phyloP scores from a whole-genome alignment of 2,888 invertebrate species.

The Drymonia ruficornis region DNA sequence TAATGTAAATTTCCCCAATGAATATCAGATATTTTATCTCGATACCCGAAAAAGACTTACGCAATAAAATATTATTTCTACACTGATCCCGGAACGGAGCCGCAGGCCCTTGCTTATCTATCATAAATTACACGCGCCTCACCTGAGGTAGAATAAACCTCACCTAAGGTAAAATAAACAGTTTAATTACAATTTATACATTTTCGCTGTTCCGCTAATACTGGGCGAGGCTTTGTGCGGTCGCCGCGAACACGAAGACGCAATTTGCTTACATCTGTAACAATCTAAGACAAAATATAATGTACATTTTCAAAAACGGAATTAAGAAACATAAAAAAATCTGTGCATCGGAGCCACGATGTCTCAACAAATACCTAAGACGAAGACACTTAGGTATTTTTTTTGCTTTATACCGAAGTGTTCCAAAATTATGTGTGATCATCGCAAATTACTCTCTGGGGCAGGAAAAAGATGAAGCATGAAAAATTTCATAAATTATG shows the following conservation, averaged over 20 bases:
- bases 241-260: constrained; percentile 39
- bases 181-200: constrained; percentile 51
- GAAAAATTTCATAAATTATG: neutral
- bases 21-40: neutral
- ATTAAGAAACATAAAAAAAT: too few relatives aligned
- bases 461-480: neutral
- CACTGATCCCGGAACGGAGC: neutral
- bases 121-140: constrained; percentile 15
- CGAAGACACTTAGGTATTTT: too few relatives aligned
- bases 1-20: neutral
- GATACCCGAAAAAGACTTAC: constrained; percentile 1
- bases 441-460: neutral
- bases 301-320: neutral
- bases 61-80: constrained; percentile 2
- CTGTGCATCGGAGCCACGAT: too few relatives aligned
- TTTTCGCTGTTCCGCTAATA: constrained; percentile 38
- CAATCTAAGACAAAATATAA: constrained; percentile 34
- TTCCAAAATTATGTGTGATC: neutral
- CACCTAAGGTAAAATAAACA: constrained; percentile 30
- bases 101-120: constrained; percentile 5
- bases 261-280: constrained; percentile 45
- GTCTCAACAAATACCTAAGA: too few relatives aligned
- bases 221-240: constrained; percentile 45
- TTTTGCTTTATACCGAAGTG: neutral
- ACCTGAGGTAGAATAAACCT: constrained; percentile 20